Conservation (phyloP, 2,888 invertebrate species). For the Sepioteuthis lessoniana region DNA sequence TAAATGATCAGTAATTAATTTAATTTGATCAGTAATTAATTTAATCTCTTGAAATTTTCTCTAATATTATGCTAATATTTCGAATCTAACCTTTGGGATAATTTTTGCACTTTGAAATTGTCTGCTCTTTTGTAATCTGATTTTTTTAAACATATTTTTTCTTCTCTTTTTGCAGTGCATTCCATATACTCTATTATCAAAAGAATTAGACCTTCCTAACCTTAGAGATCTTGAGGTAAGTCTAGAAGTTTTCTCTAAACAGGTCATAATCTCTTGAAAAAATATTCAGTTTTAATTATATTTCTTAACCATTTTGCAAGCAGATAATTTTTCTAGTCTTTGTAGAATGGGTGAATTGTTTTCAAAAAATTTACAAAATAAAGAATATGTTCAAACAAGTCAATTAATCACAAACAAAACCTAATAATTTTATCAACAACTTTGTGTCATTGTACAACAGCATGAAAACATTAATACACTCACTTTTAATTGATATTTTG, state of each 20-base stretch:
- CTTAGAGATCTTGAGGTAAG: conserved; percentile 88
- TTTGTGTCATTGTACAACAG: too few species aligned
- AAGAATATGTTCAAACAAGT: not conserved
- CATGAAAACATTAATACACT: too few species aligned
- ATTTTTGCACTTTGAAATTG: not conserved
- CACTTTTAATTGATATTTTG: too few species aligned
- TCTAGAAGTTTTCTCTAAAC: not conserved
- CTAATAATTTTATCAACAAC: too few species aligned
- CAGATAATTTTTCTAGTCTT: not conserved
- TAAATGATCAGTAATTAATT: too few species aligned
- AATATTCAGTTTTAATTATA: not conserved
- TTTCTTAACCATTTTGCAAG: too few species aligned
- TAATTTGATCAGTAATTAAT: not conserved
- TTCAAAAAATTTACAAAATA: too few species aligned
- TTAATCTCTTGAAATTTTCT: not conserved
- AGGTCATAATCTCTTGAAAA: not conserved
- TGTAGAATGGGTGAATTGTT: not conserved
- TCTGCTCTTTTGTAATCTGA: not conserved
- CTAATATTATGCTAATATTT: too few species aligned
- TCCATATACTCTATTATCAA: conserved; percentile 87
- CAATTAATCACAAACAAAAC: too few species aligned
- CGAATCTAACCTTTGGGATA: too few species aligned
- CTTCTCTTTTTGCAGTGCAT: conserved; percentile 78
- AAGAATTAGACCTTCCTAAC: conserved; percentile 91
- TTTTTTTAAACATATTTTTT: not conserved